phyloP scores from a whole-genome alignment of 2,888 invertebrate genomes.

The Julus scandinavius region DNA sequence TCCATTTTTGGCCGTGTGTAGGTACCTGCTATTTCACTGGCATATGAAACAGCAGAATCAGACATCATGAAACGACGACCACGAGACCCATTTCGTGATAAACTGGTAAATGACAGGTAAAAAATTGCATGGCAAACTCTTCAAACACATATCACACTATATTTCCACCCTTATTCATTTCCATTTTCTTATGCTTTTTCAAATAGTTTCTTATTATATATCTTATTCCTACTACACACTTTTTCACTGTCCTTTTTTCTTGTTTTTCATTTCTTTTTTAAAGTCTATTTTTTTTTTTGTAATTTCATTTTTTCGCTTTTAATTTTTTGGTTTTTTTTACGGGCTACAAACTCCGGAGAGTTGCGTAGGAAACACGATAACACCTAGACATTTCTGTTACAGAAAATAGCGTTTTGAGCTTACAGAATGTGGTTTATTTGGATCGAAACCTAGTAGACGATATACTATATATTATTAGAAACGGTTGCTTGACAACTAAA shows the following conservation, averaged over 20 bases:
- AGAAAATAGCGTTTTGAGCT: neutral
- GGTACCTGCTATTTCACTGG: slow-evolving; percentile 79
- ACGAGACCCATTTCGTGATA: slow-evolving; percentile 73
- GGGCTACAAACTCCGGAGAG: neutral
- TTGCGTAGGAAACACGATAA: slow-evolving; percentile 13
- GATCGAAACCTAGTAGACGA: neutral
- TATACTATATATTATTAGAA: neutral
- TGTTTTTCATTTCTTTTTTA: neutral
- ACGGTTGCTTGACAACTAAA: neutral
- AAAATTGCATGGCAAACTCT: slow-evolving; percentile 48
- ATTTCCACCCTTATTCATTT: neutral
- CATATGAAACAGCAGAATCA: slow-evolving; percentile 78
- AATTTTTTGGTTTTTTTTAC: too few relatives aligned
- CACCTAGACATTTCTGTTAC: neutral
- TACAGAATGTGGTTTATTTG: neutral
- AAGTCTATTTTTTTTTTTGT: slow-evolving; percentile 12
- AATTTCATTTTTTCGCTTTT: slow-evolving; percentile 5
- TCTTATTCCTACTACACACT: slow-evolving; percentile 43
- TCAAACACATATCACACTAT: slow-evolving; percentile 41
- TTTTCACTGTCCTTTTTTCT: neutral
- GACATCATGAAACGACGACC: slow-evolving; percentile 78
- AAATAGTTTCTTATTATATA: neutral
- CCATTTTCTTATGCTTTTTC: slow-evolving; percentile 30
- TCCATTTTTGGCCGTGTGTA: slow-evolving; percentile 64
- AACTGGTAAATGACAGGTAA: slow-evolving; percentile 74